These are phyloP conservation scores for Oplegnathus fasciatus DNA, from an alignment of 2,113 vertebrate genomes.

Conservation along the genomic window DNA sequence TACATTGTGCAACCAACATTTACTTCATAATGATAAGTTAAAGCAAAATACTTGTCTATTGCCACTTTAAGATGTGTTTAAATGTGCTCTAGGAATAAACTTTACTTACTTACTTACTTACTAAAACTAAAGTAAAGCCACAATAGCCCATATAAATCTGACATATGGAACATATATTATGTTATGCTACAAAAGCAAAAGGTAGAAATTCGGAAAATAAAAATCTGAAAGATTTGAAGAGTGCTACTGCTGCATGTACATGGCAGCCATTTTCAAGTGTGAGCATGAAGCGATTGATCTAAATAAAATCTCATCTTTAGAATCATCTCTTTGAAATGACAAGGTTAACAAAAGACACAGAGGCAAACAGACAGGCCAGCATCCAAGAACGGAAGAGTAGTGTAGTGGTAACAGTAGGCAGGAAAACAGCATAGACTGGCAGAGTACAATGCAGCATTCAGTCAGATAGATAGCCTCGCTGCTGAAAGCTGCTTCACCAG, in stretches of 20 bases:
- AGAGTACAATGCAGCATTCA: constrained; percentile 11
- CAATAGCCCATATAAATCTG: no score
- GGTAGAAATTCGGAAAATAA: background rate
- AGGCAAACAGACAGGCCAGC: background rate
- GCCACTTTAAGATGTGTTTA: no score
- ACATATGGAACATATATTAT: no score
- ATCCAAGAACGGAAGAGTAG: background rate
- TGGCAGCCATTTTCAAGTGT: background rate
- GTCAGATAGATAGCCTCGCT: background rate
- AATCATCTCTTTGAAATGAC: constrained; percentile 37
- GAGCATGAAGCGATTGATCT: background rate
- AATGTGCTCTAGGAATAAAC: no score
- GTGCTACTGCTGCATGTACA: background rate
- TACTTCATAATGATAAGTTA: no score
- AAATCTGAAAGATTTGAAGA: background rate
- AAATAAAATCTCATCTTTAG: constrained; percentile 22
- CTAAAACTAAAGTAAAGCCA: no score
- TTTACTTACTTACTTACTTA: no score
- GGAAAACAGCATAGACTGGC: background rate
- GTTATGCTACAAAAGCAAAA: background rate
- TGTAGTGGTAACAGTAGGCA: background rate
- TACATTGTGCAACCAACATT: no score
- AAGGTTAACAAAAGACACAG: constrained; percentile 41
- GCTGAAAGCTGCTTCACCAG: background rate
- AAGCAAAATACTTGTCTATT: no score